A percentile compares a stretch with the other conserved stretches of the same genome.
Evolutionary conservation across 2,113 vertebrate genomes (phyloP).

Genomic region (Takifugu flavidus): DNA sequence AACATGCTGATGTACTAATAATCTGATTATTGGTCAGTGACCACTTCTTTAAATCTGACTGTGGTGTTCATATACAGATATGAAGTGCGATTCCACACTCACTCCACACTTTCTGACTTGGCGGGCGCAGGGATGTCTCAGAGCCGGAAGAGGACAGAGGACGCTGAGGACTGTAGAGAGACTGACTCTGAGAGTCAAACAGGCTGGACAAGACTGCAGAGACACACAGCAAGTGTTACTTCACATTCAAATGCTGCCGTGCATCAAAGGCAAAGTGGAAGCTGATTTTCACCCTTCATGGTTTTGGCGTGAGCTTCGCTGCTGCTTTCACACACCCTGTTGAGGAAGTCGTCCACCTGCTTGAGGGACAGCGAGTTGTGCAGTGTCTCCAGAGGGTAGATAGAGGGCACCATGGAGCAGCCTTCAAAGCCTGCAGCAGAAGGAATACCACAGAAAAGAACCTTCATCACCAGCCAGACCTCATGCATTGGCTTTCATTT

Average conservation of each 20-base stretch:
- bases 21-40: no score
- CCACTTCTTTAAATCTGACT: no score
- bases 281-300: conserved; percentile 76
- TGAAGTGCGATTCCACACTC: conserved; percentile 56
- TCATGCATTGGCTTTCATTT: no score
- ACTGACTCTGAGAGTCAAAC: conserved; percentile 85
- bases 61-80: no score
- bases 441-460: background rate
- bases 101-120: conserved; percentile 84
- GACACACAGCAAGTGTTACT: background rate
- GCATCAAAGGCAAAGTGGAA: no score
- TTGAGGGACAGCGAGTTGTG: conserved; percentile 95
- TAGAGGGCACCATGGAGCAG: conserved; percentile 97
- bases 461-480: no score
- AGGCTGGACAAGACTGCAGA: conserved; percentile 73
- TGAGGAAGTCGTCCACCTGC: conserved; percentile 93
- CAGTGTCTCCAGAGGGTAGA: conserved; percentile 95
- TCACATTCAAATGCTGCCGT: no score
- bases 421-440: conserved; percentile 90
- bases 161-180: conserved; percentile 79
- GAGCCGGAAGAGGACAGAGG: conserved; percentile 77
- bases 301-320: conserved; percentile 79
- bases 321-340: conserved; percentile 82
- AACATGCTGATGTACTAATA: background rate
- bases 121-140: conserved; percentile 70